These are phyloP conservation scores for Zoanthus gigantus DNA, from an alignment of 92 coral and sea anemone species.

Conservation along the genomic window DNA sequence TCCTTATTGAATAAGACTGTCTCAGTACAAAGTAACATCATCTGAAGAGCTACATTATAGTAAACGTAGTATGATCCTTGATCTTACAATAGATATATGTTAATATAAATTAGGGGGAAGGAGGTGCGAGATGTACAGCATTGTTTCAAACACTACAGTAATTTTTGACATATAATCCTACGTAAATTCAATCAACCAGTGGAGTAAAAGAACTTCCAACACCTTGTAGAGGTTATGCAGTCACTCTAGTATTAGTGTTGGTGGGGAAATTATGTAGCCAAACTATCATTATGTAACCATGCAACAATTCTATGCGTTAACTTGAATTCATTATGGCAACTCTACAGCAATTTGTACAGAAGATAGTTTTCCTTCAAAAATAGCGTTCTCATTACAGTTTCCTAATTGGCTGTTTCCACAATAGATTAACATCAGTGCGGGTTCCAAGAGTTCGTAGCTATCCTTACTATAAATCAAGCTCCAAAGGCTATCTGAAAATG, in stretches of 20 bases:
- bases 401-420: not conserved
- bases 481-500: too few relatives aligned
- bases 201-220: not conserved
- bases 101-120: conserved; percentile 2
- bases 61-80: not conserved
- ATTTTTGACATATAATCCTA: conserved; percentile 10
- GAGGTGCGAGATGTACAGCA: not conserved
- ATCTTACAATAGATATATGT: conserved; percentile 7
- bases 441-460: not conserved
- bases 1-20: not conserved
- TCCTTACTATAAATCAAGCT: too few relatives aligned
- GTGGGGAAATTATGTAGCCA: not conserved
- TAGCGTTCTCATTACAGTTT: not conserved
- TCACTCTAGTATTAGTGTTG: conserved; percentile 1
- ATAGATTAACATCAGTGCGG: not conserved
- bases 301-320: not conserved
- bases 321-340: not conserved
- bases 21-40: not conserved
- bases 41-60: conserved; percentile 27
- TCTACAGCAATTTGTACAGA: not conserved
- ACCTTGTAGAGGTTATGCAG: not conserved
- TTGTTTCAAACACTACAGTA: not conserved
- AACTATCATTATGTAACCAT: not conserved
- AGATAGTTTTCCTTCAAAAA: not conserved
- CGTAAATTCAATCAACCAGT: conserved; percentile 3